Conservation (phyloP, 2,888 invertebrate species). For the Pyrochroa serraticornis region DNA sequence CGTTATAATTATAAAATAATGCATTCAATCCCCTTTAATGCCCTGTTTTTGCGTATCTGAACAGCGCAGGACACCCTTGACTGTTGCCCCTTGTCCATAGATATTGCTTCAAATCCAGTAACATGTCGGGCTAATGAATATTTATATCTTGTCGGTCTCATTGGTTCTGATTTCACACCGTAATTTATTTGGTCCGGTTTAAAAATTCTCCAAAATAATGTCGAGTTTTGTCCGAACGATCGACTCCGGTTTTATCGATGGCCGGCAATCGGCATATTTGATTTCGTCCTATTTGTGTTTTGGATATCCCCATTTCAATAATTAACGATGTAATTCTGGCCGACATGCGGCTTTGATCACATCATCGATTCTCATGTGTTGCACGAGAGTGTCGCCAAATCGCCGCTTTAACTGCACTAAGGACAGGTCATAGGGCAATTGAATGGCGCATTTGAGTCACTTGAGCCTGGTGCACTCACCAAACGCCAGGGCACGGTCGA, state of each 20-base stretch:
- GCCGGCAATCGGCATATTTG: too few species aligned
- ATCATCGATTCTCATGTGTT: too few species aligned
- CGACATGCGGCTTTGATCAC: too few species aligned
- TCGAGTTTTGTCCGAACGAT: slow-evolving; percentile 1
- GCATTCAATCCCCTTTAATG: too few species aligned
- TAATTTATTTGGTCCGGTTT: slow-evolving; percentile 12
- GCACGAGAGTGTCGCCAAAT: too few species aligned
- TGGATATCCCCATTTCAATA: too few species aligned
- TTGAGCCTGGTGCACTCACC: slow-evolving; percentile 8
- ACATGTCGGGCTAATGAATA: slow-evolving; percentile 40
- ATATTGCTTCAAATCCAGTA: slow-evolving; percentile 33
- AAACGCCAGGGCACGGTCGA: neutral
- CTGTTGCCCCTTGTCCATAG: slow-evolving; percentile 13
- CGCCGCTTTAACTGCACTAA: too few species aligned
- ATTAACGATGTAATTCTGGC: too few species aligned
- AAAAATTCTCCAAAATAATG: slow-evolving; percentile 6
- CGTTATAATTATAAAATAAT: too few species aligned
- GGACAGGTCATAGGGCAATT: too few species aligned
- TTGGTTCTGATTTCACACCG: slow-evolving; percentile 29
- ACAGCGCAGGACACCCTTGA: slow-evolving; percentile 5
- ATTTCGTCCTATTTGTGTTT: too few species aligned
- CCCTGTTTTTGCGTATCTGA: too few species aligned
- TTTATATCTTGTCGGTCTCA: slow-evolving; percentile 39
- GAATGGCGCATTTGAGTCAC: slow-evolving; percentile 2
- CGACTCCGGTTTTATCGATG: neutral